Percentiles rank a stretch among this genome's conserved stretches.
phyloP scores from a whole-genome alignment of 1,140 invertebrate species.

The Pseudoatta argentina region DNA sequence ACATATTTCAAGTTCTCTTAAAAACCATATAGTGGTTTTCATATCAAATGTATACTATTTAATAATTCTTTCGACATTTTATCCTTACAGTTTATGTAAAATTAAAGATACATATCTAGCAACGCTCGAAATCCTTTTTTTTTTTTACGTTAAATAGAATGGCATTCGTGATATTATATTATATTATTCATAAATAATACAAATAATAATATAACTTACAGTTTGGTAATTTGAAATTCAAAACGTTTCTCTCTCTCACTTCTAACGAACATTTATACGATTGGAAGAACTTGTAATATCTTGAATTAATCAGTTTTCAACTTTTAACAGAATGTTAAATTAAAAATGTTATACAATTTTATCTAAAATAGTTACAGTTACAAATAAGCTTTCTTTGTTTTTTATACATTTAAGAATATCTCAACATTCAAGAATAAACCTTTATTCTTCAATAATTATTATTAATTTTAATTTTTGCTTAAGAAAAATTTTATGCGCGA shows the following conservation, averaged over 20 bases:
- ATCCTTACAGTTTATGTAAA: too few species aligned
- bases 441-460: background rate
- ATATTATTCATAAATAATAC: background rate
- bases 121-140: background rate
- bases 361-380: background rate
- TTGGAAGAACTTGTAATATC: conserved; percentile 8
- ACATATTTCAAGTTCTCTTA: background rate
- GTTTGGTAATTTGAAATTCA: background rate
- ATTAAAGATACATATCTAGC: too few species aligned
- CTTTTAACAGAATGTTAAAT: conserved; percentile 7
- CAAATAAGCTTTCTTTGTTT: background rate
- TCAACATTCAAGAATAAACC: background rate
- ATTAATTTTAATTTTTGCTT: background rate
- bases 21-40: too few species aligned
- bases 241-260: background rate
- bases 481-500: background rate
- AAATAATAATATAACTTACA: background rate
- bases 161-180: background rate
- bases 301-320: conserved; percentile 25
- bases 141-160: background rate
- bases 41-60: background rate
- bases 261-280: background rate
- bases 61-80: too few species aligned
- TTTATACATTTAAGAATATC: background rate
- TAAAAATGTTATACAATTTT: conserved; percentile 12